These are phyloP conservation scores for Ladona fulva DNA, from an alignment of 1,140 invertebrate genomes.

Conservation along the genomic window DNA sequence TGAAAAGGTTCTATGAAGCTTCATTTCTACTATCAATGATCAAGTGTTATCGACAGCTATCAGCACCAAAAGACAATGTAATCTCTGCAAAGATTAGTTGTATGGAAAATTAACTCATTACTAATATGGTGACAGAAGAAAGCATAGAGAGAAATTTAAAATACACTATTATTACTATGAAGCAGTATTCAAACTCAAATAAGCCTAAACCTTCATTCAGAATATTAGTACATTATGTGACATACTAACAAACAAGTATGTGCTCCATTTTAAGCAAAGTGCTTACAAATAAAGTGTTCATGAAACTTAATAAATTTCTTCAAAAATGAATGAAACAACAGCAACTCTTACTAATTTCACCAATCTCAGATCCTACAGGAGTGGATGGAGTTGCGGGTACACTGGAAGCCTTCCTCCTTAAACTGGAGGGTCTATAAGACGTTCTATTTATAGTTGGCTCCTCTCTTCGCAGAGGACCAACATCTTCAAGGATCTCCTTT, in stretches of 20 bases:
- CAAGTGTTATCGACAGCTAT: no score
- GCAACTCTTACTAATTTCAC: constrained; percentile 23
- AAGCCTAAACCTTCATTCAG: no score
- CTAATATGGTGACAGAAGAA: no score
- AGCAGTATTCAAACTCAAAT: no score
- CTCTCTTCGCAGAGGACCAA: constrained; percentile 43
- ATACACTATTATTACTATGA: no score
- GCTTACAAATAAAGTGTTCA: background rate
- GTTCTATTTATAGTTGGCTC: constrained; percentile 48
- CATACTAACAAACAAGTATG: constrained; percentile 1
- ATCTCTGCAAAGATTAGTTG: no score
- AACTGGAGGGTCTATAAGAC: constrained; percentile 45
- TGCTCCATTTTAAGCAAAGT: background rate
- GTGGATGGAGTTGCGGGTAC: constrained; percentile 78
- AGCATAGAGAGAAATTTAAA: no score
- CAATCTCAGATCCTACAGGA: constrained; percentile 38
- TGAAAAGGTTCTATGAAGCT: no score
- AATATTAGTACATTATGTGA: background rate
- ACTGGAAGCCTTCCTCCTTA: constrained; percentile 67
- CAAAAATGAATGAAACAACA: background rate
- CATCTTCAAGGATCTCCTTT: constrained; percentile 72
- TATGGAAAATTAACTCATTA: no score
- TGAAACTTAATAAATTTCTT: background rate
- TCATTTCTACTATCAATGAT: no score
- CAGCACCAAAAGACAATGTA: no score